Percentiles rank a stretch among this genome's conserved stretches.
Evolutionary conservation across 2,113 vertebrate genomes (phyloP).

Genomic region (Athene cunicularia): DNA sequence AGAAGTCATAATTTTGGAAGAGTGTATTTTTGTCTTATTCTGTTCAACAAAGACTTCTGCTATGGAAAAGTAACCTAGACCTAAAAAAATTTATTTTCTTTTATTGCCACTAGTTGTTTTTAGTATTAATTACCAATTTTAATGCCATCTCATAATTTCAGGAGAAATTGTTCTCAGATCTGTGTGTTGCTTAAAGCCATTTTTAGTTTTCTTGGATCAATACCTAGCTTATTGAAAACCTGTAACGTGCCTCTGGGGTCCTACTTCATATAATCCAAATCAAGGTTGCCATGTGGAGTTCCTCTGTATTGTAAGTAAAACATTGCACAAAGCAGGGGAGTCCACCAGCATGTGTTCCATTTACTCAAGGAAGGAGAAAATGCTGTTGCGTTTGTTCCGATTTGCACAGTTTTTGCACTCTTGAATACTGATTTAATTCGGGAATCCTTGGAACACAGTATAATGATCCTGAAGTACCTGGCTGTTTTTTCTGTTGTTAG

Average conservation of each 20-base stretch:
- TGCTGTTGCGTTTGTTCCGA: constrained; percentile 24
- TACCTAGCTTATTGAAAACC: constrained; percentile 60
- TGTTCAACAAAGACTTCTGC: neutral
- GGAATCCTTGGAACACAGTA: constrained; percentile 43
- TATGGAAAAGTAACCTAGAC: neutral
- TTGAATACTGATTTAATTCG: neutral
- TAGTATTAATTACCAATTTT: constrained; percentile 5
- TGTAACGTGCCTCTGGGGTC: constrained; percentile 63
- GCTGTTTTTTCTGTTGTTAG: constrained; percentile 2
- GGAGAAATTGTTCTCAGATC: constrained; percentile 3
- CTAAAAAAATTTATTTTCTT: neutral
- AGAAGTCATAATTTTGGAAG: neutral
- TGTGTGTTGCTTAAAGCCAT: constrained; percentile 60
- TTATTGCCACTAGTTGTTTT: neutral
- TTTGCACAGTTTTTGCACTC: constrained; percentile 30
- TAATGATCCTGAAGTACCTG: neutral
- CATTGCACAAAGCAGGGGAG: constrained; percentile 47
- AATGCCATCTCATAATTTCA: constrained; percentile 49
- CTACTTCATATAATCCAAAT: constrained; percentile 67
- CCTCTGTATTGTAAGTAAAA: constrained; percentile 74
- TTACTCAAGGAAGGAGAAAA: constrained; percentile 47
- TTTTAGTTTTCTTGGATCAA: constrained; percentile 68
- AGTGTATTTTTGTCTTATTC: neutral
- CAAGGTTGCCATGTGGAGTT: constrained; percentile 69
- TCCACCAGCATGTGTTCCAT: constrained; percentile 61